These are phyloP conservation scores for Menidia menidia DNA, from an alignment of 2,797 vertebrate genomes.

Conservation along the genomic window DNA sequence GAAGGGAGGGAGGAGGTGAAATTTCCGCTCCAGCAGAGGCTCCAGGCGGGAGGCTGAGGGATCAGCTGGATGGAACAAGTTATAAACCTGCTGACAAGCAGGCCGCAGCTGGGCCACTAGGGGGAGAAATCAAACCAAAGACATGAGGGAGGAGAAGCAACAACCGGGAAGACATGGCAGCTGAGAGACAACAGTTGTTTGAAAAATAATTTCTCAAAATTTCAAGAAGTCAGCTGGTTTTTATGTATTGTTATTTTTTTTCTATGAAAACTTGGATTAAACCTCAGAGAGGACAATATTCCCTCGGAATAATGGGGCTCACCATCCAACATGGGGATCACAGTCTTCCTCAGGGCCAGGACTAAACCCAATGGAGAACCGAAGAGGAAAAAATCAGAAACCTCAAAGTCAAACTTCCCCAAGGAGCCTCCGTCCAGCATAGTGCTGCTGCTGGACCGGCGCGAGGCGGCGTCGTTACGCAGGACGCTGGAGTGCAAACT, in stretches of 20 bases:
- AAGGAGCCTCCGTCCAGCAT: constrained; percentile 88
- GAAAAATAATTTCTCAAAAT: neutral
- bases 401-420: constrained; percentile 96
- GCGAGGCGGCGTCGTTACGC: constrained; percentile 84
- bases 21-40: constrained; percentile 92
- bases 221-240: neutral
- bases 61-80: constrained; percentile 98
- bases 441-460: constrained; percentile 90
- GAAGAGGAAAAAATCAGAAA: constrained; percentile 96
- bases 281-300: neutral
- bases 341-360: constrained; percentile 94
- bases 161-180: neutral
- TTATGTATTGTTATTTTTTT: neutral
- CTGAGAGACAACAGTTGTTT: constrained; percentile 4
- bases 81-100: constrained; percentile 97
- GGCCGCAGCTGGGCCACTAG: constrained; percentile 87
- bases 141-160: constrained; percentile 16
- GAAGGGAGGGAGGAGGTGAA: constrained; percentile 94
- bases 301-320: constrained; percentile 37
- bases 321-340: constrained; percentile 94
- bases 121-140: constrained; percentile 55
- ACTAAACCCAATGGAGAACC: constrained; percentile 96
- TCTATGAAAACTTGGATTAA: neutral
- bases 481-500: constrained; percentile 93
- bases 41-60: constrained; percentile 97